phyloP scores from a whole-genome alignment of 2,888 invertebrate genomes.

The Dynastes tityus region DNA sequence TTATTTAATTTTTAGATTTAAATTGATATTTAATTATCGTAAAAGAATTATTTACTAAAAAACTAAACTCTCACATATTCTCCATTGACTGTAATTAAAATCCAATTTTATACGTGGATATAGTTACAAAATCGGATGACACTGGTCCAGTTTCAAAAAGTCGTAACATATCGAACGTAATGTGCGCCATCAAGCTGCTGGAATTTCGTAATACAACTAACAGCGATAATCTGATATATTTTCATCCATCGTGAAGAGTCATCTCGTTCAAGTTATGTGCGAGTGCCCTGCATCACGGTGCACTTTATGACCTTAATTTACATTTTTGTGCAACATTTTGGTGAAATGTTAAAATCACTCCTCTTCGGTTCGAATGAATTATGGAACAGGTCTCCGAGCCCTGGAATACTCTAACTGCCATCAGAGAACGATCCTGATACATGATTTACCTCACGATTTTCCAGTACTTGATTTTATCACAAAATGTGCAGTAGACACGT shows the following conservation, averaged over 20 bases:
- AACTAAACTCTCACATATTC: too few relatives aligned
- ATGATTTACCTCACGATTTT: constrained; percentile 53
- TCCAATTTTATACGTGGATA: too few relatives aligned
- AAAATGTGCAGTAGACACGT: constrained; percentile 52
- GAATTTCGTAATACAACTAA: constrained; percentile 28
- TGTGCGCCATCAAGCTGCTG: constrained; percentile 17
- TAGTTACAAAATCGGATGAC: too few relatives aligned
- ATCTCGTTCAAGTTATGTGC: constrained; percentile 16
- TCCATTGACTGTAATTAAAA: too few relatives aligned
- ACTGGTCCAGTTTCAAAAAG: background rate
- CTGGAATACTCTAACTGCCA: constrained; percentile 3
- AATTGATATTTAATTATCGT: too few relatives aligned
- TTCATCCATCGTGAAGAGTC: constrained; percentile 10
- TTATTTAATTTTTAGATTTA: too few relatives aligned
- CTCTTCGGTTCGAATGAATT: constrained; percentile 29
- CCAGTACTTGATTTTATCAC: constrained; percentile 52
- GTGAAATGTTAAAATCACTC: constrained; percentile 45
- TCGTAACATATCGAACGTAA: constrained; percentile 21
- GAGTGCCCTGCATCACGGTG: constrained; percentile 16
- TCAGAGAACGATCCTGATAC: constrained; percentile 50
- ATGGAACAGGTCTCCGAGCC: constrained; percentile 23
- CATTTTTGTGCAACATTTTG: constrained; percentile 42
- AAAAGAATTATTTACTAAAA: too few relatives aligned
- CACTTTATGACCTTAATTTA: constrained; percentile 38
- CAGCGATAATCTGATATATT: constrained; percentile 26